Evolutionary conservation across 2,113 vertebrate genomes (phyloP).

Genomic region (Bubo bubo): DNA sequence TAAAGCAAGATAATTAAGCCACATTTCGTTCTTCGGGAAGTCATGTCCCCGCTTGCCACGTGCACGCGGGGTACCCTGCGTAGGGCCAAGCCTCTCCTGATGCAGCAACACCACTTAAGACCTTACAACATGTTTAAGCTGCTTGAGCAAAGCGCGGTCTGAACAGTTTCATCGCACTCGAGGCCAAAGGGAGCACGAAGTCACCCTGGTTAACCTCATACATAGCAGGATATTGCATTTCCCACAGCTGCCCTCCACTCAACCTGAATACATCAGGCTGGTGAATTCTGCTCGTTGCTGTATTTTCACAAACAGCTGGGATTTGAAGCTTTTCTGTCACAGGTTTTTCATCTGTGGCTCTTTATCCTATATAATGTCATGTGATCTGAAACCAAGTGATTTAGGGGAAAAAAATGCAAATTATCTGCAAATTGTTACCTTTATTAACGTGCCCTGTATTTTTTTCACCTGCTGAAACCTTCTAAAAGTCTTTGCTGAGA

Average conservation of each 20-base stretch:
- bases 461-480: not conserved
- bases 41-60: rapidly evolving
- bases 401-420: not conserved
- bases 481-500: not conserved
- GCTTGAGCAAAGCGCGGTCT: rapidly evolving
- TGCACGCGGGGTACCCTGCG: rapidly evolving
- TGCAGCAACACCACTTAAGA: not conserved
- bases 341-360: not conserved
- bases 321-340: not conserved
- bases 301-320: not conserved
- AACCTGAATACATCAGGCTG: too few relatives aligned
- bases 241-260: not conserved
- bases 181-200: rapidly evolving
- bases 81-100: not conserved
- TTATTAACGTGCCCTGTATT: not conserved
- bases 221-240: not conserved
- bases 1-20: not conserved
- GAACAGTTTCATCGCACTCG: rapidly evolving
- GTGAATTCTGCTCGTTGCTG: not conserved
- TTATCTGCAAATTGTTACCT: not conserved
- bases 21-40: not conserved
- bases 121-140: not conserved
- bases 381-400: not conserved
- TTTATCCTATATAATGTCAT: not conserved
- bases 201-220: not conserved